These are phyloP conservation scores for Pammene aurita DNA, from an alignment of 2,888 invertebrate genomes.

Conservation along the genomic window DNA sequence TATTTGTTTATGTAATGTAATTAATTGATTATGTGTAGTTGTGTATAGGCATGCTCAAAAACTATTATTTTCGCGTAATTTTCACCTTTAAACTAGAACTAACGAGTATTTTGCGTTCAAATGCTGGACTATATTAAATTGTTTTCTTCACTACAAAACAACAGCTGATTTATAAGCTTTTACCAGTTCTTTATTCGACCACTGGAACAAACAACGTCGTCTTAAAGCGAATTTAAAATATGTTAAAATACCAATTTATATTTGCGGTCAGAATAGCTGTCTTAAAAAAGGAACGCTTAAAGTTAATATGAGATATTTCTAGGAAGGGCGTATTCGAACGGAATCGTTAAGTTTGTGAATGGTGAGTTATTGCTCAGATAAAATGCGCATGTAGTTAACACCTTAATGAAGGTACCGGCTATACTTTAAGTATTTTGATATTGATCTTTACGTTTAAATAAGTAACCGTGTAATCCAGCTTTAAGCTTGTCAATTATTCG, in stretches of 20 bases:
- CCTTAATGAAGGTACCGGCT: conserved; percentile 22
- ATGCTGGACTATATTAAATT: not conserved
- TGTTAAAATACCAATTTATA: conserved; percentile 4
- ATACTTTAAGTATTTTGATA: conserved; percentile 23
- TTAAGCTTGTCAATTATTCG: not conserved
- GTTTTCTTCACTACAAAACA: not conserved
- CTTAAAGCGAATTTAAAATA: conserved; percentile 17
- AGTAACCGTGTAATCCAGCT: not conserved
- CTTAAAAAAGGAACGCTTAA: not conserved
- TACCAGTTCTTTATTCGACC: conserved; percentile 6
- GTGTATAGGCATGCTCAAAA: too few species aligned
- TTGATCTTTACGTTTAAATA: conserved; percentile 6
- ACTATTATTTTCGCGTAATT: too few species aligned
- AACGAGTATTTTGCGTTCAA: not conserved
- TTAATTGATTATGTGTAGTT: too few species aligned
- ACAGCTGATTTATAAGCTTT: conserved; percentile 23
- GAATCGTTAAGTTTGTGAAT: conserved; percentile 9
- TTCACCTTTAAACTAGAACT: too few species aligned
- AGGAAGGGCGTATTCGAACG: not conserved
- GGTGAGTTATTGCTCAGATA: conserved; percentile 24
- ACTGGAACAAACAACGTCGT: not conserved
- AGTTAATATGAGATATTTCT: not conserved
- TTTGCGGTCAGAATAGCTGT: not conserved
- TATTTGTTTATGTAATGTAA: too few species aligned
- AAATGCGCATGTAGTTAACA: conserved; percentile 24